These are phyloP conservation scores for Hipposideros armiger DNA, from an alignment of 2,113 vertebrate species.

Conservation along the genomic window DNA sequence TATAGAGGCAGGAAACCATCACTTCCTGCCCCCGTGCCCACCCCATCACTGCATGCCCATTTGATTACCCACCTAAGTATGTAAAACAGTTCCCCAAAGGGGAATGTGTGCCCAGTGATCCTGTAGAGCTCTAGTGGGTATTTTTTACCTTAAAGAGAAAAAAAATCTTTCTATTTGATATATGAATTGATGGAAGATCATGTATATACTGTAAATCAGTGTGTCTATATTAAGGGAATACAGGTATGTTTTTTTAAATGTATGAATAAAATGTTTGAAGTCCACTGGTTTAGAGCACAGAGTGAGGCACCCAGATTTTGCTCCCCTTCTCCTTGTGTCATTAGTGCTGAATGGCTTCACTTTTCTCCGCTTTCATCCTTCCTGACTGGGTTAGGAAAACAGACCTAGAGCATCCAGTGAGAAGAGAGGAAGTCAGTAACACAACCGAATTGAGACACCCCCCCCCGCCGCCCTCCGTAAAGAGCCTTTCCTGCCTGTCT, in stretches of 20 bases:
- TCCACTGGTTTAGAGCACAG: no score
- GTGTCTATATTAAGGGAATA: background rate
- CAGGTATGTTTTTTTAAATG: background rate
- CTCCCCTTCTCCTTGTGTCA: background rate
- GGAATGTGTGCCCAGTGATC: background rate
- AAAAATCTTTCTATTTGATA: background rate
- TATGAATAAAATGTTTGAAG: background rate
- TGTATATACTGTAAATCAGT: background rate
- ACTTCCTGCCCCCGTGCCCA: background rate
- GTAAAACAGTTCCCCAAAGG: background rate
- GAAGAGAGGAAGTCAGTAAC: background rate
- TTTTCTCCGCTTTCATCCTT: background rate
- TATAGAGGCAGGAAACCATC: background rate
- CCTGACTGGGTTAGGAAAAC: background rate
- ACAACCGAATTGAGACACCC: background rate
- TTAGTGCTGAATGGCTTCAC: background rate
- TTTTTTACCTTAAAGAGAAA: background rate
- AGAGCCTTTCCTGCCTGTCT: background rate
- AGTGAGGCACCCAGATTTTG: background rate
- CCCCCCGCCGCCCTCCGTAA: no score
- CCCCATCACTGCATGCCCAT: rapidly evolving
- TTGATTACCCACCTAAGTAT: background rate
- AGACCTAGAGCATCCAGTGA: background rate
- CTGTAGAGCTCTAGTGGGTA: background rate
- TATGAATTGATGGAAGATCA: background rate